phyloP scores from a whole-genome alignment of 2,888 invertebrate species.

The Melieria omissa region DNA sequence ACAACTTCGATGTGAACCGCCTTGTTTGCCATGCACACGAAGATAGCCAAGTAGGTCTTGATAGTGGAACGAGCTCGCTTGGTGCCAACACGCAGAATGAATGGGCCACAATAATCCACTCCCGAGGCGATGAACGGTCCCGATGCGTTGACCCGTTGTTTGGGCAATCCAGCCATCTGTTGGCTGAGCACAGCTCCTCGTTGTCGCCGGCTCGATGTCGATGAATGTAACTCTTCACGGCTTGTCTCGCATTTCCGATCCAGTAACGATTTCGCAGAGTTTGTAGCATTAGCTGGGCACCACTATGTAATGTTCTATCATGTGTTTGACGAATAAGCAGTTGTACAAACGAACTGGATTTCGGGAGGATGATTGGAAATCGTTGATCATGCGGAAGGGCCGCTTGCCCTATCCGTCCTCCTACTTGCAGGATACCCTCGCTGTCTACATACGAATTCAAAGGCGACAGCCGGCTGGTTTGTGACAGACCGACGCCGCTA shows the following conservation, averaged over 20 bases:
- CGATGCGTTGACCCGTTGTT: not conserved
- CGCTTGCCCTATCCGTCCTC: too few relatives aligned
- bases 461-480: not conserved
- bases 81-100: slow-evolving; percentile 2
- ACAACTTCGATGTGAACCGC: slow-evolving; percentile 14
- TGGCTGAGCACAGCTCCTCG: not conserved
- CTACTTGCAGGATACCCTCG: too few relatives aligned
- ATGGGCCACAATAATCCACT: slow-evolving; percentile 16
- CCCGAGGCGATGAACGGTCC: not conserved
- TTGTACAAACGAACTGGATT: not conserved
- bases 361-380: slow-evolving; percentile 7
- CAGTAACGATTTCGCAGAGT: too few relatives aligned
- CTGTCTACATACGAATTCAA: not conserved
- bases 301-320: slow-evolving; percentile 2
- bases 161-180: slow-evolving; percentile 4
- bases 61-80: slow-evolving; percentile 4
- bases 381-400: not conserved
- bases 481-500: not conserved
- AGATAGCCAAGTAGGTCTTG: slow-evolving; percentile 7
- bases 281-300: slow-evolving; percentile 5
- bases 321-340: not conserved
- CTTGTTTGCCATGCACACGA: not conserved
- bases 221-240: slow-evolving; percentile 2
- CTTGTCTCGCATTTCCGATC: not conserved
- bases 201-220: not conserved